Percentiles rank a stretch among this genome's conserved stretches.
phyloP scores from a whole-genome alignment of 2,888 invertebrate genomes.

The Ophion costatus region DNA sequence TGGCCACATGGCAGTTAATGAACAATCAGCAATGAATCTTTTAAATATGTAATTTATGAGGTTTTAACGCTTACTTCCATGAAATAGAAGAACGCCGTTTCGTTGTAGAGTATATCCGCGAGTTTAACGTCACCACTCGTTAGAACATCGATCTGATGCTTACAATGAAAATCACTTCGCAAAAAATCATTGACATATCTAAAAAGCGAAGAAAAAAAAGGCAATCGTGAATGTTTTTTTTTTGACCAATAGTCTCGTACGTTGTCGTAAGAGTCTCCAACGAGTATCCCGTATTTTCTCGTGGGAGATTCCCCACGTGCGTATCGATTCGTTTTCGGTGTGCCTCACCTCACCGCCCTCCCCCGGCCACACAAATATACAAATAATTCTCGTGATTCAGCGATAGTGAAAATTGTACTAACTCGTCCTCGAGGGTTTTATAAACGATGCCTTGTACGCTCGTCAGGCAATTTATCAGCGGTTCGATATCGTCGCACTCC shows the following conservation, averaged over 20 bases:
- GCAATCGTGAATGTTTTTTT: background rate
- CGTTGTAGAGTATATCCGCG: constrained; percentile 95
- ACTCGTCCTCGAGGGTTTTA: constrained; percentile 89
- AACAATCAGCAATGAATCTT: background rate
- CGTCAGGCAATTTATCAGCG: constrained; percentile 89
- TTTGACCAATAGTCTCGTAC: background rate
- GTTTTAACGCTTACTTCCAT: constrained; percentile 88
- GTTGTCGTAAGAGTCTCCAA: background rate
- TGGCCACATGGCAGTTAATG: background rate
- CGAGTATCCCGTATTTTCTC: background rate
- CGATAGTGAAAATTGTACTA: constrained; percentile 71
- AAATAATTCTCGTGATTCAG: background rate
- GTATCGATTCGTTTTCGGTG: background rate
- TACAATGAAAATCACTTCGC: constrained; percentile 94
- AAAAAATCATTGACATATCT: constrained; percentile 92
- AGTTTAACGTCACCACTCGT: constrained; percentile 92
- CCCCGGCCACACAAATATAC: background rate
- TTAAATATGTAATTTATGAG: constrained; percentile 11
- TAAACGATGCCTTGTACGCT: constrained; percentile 89
- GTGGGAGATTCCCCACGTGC: background rate
- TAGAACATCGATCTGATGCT: constrained; percentile 96
- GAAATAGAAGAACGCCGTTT: constrained; percentile 96
- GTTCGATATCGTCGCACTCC: constrained; percentile 87
- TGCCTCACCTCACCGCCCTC: background rate
- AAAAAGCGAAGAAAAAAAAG: constrained; percentile 28